Base-by-base conservation (phyloP, 2,113 vertebrate species). In the Anolis carolinensis region DNA sequence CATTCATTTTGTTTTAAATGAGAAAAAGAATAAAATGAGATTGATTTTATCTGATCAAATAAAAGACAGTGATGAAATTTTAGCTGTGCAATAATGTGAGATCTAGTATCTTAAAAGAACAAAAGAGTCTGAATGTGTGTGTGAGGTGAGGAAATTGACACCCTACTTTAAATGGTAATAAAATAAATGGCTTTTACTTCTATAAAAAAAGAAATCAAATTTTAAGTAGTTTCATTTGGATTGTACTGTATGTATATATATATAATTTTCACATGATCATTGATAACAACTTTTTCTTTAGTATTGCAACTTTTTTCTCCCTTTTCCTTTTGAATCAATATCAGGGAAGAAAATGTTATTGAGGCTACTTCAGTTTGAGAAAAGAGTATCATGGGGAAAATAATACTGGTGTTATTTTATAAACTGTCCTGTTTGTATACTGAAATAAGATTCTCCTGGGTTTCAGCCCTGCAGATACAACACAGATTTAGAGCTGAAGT, bases 401-500 rank as follows among this genome's bases (percentile, higher is more conserved):
- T 11, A 48, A 36, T 48, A n/a, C 23, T 25, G 32, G 67, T n/a
- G 8, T 83, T 77, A 72, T 73, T 18, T 79, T 8, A 5, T 67
- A 21, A 44, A 16, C 14, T 72, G 0, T 0, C 9, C 21, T 79
- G 0, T 79, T 78, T 75, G 77, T 62, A 87, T 67, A 7, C 13
- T 0, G 0, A 85, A 79, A 85, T 73, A 73, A 55, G 0, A 0
- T n/a, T 90, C 75, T 79, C 55, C 5, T 76, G 25, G 85, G 68
- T 0, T 13, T 0, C 20, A 59, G 3, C 32, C n/a, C 9, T 87
- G 81, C 79, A 83, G 82, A 85, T 0, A 14, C 74, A n/a, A 75
- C 80, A 85, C 89, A 86, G 86, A 73, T 36, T 88, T 65, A 74
- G 62, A 25, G 78, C 5, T 89, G 88, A 91, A 90, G 34, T 52